Evolutionary conservation across 2,888 invertebrate species (phyloP).

Genomic region (Synanthedon tipuliformis): DNA sequence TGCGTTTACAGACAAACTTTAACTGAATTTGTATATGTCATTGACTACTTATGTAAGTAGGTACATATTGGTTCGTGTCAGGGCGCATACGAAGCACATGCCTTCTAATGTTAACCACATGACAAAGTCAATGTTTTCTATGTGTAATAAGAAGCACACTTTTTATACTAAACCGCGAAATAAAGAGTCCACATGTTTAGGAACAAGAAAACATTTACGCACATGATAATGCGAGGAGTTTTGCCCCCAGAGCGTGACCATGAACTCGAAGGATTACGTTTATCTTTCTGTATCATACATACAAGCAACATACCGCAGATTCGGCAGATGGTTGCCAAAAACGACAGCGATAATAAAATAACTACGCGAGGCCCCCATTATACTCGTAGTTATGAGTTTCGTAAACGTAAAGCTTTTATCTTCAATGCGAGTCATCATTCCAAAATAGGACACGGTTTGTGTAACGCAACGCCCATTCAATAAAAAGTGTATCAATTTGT

Average conservation of each 20-base stretch:
- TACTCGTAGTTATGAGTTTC: no score
- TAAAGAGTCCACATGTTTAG: conserved; percentile 25
- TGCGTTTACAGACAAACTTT: no score
- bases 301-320: conserved; percentile 21
- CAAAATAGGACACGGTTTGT: no score
- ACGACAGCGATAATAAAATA: conserved; percentile 34
- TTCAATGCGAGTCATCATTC: no score
- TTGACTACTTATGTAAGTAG: no score
- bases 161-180: conserved; percentile 23
- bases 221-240: conserved; percentile 28
- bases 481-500: no score
- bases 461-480: no score
- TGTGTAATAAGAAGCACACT: conserved; percentile 21
- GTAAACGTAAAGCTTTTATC: no score
- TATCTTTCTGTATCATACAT: conserved; percentile 39
- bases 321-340: conserved; percentile 57
- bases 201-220: conserved; percentile 20
- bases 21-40: no score
- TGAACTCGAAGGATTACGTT: conserved; percentile 45
- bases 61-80: no score
- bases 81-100: conserved; percentile 15
- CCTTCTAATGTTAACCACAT: conserved; percentile 26
- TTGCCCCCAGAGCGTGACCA: conserved; percentile 37
- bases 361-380: neutral
- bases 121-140: conserved; percentile 11